These are phyloP conservation scores for Trichosurus vulpecula DNA, from an alignment of 2,797 vertebrate genomes.

Conservation along the genomic window DNA sequence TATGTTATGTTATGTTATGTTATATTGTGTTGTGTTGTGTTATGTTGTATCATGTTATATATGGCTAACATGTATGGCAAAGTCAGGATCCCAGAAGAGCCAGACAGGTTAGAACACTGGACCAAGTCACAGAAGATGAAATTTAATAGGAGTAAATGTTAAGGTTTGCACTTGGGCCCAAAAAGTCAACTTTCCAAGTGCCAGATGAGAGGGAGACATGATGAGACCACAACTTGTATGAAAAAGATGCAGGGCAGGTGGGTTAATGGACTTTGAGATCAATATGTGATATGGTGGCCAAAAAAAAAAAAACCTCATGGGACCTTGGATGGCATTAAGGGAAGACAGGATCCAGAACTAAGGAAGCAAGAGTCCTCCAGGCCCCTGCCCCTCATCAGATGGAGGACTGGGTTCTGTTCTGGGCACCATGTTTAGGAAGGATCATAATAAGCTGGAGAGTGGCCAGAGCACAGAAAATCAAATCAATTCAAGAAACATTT, in stretches of 20 bases:
- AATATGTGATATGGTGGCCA: not conserved
- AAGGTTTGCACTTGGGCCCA: not conserved
- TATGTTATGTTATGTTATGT: too few species aligned
- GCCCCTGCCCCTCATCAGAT: not conserved
- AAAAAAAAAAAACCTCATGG: not conserved
- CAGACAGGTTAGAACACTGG: not conserved
- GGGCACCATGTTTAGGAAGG: not conserved
- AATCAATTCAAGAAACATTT: not conserved
- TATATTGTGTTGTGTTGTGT: too few species aligned
- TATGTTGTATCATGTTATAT: too few species aligned
- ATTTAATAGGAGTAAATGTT: not conserved
- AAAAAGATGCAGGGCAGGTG: not conserved
- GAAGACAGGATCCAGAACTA: not conserved
- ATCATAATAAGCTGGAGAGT: not conserved
- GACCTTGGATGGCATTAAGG: not conserved
- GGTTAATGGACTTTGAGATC: not conserved
- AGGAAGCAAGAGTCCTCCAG: not conserved
- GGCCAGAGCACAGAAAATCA: not conserved
- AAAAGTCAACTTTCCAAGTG: not conserved
- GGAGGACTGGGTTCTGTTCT: not conserved
- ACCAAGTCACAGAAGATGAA: not conserved
- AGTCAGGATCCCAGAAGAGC: not conserved
- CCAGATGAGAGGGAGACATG: not conserved
- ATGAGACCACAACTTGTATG: not conserved
- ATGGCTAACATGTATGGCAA: too few species aligned